phyloP scores from a whole-genome alignment of 1,140 invertebrate species.

The Galendromus occidentalis region DNA sequence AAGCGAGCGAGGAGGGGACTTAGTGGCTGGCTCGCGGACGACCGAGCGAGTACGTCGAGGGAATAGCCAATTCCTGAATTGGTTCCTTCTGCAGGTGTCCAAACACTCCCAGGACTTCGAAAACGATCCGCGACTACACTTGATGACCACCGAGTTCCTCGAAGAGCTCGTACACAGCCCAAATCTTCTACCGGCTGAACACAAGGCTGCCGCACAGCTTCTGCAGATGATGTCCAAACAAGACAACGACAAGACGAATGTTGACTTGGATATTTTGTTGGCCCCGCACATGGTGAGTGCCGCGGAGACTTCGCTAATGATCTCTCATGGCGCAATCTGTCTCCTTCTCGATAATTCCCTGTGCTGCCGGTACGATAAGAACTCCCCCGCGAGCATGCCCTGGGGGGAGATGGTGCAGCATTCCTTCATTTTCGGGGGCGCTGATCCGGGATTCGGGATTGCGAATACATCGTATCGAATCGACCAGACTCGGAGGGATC shows the following conservation, averaged over 20 bases:
- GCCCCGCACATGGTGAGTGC: slow-evolving; percentile 42
- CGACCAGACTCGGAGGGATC: no score
- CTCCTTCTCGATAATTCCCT: no score
- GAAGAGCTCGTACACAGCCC: slow-evolving; percentile 68
- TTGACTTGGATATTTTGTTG: slow-evolving; percentile 51
- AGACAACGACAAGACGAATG: slow-evolving; percentile 34
- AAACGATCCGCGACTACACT: slow-evolving; percentile 48
- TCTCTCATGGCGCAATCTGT: background rate
- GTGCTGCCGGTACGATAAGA: no score
- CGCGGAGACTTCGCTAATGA: background rate
- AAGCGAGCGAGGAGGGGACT: no score
- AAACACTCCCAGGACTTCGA: slow-evolving; percentile 51
- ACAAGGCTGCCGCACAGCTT: slow-evolving; percentile 63
- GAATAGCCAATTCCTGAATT: no score
- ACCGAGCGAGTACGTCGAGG: no score
- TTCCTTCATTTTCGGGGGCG: no score
- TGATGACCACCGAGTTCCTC: slow-evolving; percentile 59
- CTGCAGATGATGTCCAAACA: slow-evolving; percentile 55
- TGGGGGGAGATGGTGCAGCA: no score
- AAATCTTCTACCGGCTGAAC: slow-evolving; percentile 66
- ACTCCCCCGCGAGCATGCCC: no score
- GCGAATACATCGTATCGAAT: no score
- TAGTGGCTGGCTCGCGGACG: no score
- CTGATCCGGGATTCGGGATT: no score
- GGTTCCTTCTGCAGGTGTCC: slow-evolving; percentile 4